These are phyloP conservation scores for Poeciliopsis prolifica DNA, from an alignment of 2,113 vertebrate genomes.

Conservation along the genomic window DNA sequence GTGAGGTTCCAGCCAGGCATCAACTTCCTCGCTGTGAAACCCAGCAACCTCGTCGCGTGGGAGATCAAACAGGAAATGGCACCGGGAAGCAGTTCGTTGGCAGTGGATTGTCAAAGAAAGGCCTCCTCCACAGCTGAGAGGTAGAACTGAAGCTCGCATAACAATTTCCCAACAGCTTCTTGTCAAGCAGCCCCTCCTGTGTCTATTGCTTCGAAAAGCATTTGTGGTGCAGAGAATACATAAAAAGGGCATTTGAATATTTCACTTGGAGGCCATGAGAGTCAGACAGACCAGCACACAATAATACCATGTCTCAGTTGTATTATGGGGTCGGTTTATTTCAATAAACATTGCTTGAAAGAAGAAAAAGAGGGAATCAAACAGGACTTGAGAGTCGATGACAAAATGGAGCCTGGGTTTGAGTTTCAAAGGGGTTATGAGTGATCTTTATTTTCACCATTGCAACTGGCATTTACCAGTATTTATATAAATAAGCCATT, in stretches of 20 bases:
- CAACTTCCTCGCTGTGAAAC: constrained; percentile 85
- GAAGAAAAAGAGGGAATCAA: background rate
- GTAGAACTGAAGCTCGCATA: constrained; percentile 71
- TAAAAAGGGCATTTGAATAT: constrained; percentile 23
- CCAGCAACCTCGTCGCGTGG: constrained; percentile 88
- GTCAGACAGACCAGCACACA: constrained; percentile 2
- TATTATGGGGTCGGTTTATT: background rate
- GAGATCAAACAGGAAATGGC: constrained; percentile 92
- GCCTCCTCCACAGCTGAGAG: constrained; percentile 78
- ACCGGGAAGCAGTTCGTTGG: constrained; percentile 78
- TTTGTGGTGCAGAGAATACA: constrained; percentile 18
- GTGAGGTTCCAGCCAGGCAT: constrained; percentile 89
- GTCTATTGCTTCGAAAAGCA: constrained; percentile 18
- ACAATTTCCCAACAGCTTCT: constrained; percentile 4
- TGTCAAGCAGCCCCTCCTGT: constrained; percentile 22
- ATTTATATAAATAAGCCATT: background rate
- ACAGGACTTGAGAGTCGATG: background rate
- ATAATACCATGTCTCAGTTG: background rate
- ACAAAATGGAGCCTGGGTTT: background rate
- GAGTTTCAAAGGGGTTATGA: background rate
- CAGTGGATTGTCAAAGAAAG: constrained; percentile 87
- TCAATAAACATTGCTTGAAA: constrained; percentile 9
- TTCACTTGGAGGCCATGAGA: constrained; percentile 9
- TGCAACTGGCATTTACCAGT: background rate
- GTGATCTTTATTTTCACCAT: background rate